Evolutionary conservation across 2,888 invertebrate genomes (phyloP).

Genomic region (Helleia helle): DNA sequence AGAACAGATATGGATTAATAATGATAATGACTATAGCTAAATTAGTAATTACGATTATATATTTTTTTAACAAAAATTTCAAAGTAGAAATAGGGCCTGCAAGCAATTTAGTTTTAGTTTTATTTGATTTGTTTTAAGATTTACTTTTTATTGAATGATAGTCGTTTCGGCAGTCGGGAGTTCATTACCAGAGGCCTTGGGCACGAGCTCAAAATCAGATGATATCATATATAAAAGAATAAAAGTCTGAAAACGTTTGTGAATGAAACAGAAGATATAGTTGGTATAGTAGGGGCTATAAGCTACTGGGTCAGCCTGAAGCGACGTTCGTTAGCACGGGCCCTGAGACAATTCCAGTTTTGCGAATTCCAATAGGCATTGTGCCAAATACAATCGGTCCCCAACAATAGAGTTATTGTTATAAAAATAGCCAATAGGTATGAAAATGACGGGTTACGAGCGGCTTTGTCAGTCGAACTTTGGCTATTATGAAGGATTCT

Average conservation of each 20-base stretch:
- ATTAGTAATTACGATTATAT: too few relatives aligned
- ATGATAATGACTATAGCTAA: too few relatives aligned
- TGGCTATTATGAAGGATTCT: slow-evolving; percentile 58
- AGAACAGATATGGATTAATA: too few relatives aligned
- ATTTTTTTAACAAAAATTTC: too few relatives aligned
- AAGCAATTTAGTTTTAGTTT: too few relatives aligned
- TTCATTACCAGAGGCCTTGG: too few relatives aligned
- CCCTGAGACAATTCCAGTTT: slow-evolving; percentile 68
- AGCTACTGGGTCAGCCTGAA: slow-evolving; percentile 25
- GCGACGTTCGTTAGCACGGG: slow-evolving; percentile 50
- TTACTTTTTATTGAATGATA: too few relatives aligned
- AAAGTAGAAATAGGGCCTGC: too few relatives aligned
- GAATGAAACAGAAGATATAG: background rate
- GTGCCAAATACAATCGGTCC: slow-evolving; percentile 45
- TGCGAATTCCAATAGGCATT: slow-evolving; percentile 58
- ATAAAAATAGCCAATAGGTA: slow-evolving; percentile 71
- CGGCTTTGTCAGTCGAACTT: slow-evolving; percentile 54
- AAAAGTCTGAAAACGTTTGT: slow-evolving; percentile 1
- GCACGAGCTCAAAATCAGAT: too few relatives aligned
- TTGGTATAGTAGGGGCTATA: slow-evolving; percentile 1
- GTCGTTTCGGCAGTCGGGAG: too few relatives aligned
- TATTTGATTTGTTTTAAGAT: too few relatives aligned
- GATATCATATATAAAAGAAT: too few relatives aligned
- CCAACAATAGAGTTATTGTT: slow-evolving; percentile 63
- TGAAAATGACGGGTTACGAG: slow-evolving; percentile 69